Evolutionary conservation across 2,113 vertebrate species (phyloP), one percentile per base, ranked within the genome.

Genomic region (Eudyptes chrysolophus): DNA sequence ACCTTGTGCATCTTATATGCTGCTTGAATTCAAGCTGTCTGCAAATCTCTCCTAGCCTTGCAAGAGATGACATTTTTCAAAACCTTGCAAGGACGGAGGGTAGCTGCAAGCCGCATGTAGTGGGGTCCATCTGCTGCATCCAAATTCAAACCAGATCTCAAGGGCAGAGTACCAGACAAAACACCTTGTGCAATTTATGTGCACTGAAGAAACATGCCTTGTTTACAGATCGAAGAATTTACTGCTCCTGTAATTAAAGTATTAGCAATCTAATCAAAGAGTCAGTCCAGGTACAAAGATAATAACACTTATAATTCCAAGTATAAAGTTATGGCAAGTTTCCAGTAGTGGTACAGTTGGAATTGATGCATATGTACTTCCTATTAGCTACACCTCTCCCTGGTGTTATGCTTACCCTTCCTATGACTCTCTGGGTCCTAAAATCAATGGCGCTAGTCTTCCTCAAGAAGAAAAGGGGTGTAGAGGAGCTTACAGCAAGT

Each of bases 91-190:
- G 74, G 78, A 80, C 5, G 0, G 54, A 83, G 78, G 17, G 34
- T 92, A 57, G 27, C 82, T 94, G 34, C 75, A 92, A 65, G 70
- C 61, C 83, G 40, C 30, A 5, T 40, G 13, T 61, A 26, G 54
- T 40, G 54, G 30, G 9, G 9, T 87, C 74, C 66, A 72, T 90
- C 81, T 90, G 46, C 88, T 97, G 54, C 87, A 88, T 94, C 75
- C 62, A 65, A 76, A 88, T 93, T 88, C 84, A 88, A 85, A 70
- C 27, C 58, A 69, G 27, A 84, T 90, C 82, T 88, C 84, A 85
- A 95, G 90, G 90, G 40, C 90, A 88, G 22, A 83, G 30, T 22
- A 80, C 62, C 74, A 92, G 74, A 87, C 44, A 68, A 93, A 95
- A 77, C 52, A 87, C 84, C 60, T 85, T 69, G 49, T 52, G 26